phyloP scores from a whole-genome alignment of 2,888 invertebrate genomes.

The Glyphotaelius pellucidus region DNA sequence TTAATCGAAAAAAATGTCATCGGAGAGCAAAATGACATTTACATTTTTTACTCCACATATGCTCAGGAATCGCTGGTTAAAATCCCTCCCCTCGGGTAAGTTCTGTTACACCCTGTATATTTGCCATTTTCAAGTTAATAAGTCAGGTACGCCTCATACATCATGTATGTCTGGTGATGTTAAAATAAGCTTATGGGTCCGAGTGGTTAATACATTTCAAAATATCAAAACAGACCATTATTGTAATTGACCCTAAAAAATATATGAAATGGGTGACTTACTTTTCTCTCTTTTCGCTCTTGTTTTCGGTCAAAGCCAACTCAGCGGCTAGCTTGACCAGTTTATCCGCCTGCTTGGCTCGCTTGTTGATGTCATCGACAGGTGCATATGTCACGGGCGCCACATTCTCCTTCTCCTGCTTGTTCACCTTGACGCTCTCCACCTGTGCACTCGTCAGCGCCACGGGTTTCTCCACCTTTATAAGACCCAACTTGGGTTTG shows the following conservation, averaged over 20 bases:
- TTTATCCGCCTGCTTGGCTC: conserved; percentile 68
- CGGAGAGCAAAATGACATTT: too few species aligned
- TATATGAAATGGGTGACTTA: conserved; percentile 68
- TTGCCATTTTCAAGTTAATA: neutral
- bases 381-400: conserved; percentile 71
- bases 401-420: conserved; percentile 76
- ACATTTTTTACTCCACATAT: too few species aligned
- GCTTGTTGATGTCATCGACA: conserved; percentile 22
- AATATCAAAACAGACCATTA: neutral
- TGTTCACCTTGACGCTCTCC: conserved; percentile 64
- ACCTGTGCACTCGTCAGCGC: conserved; percentile 21
- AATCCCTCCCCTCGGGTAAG: too few species aligned
- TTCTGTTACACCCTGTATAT: too few species aligned
- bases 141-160: too few species aligned
- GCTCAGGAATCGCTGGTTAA: too few species aligned
- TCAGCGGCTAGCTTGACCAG: conserved; percentile 53
- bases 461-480: conserved; percentile 48
- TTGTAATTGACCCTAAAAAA: neutral
- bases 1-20: too few species aligned
- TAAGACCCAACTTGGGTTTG: conserved; percentile 72
- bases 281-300: conserved; percentile 73
- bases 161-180: too few species aligned
- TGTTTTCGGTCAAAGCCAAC: conserved; percentile 69
- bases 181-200: too few species aligned
- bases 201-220: too few species aligned